Evolutionary conservation across 2,113 vertebrate genomes (phyloP), one percentile per base, ranked within the genome.

Genomic region (Coptodon rendalli): DNA sequence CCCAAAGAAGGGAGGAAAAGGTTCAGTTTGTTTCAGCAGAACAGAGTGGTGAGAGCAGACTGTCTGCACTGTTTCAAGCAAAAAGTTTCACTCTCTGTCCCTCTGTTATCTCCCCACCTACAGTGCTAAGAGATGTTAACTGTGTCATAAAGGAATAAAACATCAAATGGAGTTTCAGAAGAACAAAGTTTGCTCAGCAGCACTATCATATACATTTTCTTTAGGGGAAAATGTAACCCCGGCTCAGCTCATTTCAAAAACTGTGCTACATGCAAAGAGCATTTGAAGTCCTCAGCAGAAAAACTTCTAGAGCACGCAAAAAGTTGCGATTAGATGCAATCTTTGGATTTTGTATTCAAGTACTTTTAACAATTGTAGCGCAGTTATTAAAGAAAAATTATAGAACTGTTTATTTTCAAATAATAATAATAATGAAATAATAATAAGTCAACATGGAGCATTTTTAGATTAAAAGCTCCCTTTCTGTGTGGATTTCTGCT

Each of bases 91-190:
- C 40, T 85, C 86, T 86, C 38, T 52, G 22, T 84, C 68, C 82
- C 73, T 73, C 89, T 86, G 83, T 91, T 86, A 83, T 88, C 88
- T 89, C 90, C 85, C 88, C 92, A 91, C 92, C 90, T 91, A 86
- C 91, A 91, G 61, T 29, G 83, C 52, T 54, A 27, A 89, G 50
- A 59, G 48, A 81, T 61, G 50, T 63, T 22, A 36, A 68, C 85
- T 84, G 59, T 73, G 89, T 91, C 81, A 90, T 61, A 90, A 90
- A 89, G 78, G 68, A 87, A 80, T 61, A 11, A 85, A 34, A 45
- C 54, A 73, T 88, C 76, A 83, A 40, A 84, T 83, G 83, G 29
- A 40, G 31, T 45, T 89, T 84, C 11, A 79, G 13, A 78, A 85
- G 57, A 81, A 79, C 24, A 82, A 56, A 87, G 82, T 90, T 13